Percentiles rank a stretch among this genome's conserved stretches.
Evolutionary conservation across 1,140 invertebrate genomes (phyloP).

Genomic region (Neodiprion fabricii): DNA sequence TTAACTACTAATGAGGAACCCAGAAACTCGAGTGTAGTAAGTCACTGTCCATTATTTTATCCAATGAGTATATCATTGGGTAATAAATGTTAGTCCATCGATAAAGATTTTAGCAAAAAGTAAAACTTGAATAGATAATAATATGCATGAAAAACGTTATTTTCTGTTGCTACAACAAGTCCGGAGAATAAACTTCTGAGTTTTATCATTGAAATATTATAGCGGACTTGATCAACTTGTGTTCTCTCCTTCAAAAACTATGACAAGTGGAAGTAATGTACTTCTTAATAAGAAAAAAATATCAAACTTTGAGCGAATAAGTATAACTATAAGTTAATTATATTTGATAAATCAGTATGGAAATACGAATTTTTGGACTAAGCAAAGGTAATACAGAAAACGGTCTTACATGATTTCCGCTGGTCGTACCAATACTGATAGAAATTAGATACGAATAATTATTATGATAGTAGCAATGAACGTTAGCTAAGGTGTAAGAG

Average conservation of each 20-base stretch:
- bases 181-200: not conserved
- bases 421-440: slow-evolving; percentile 38
- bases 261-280: too few relatives aligned
- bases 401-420: slow-evolving; percentile 28
- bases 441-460: slow-evolving; percentile 38
- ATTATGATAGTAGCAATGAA: slow-evolving; percentile 41
- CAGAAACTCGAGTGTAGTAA: not conserved
- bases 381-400: too few relatives aligned
- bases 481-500: slow-evolving; percentile 35
- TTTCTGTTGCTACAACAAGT: not conserved
- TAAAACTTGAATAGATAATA: not conserved
- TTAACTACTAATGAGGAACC: slow-evolving; percentile 1
- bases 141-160: not conserved
- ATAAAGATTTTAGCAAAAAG: not conserved
- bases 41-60: not conserved
- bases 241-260: not conserved
- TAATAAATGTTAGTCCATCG: slow-evolving; percentile 2
- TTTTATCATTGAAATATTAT: not conserved
- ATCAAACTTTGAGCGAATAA: slow-evolving; percentile 23
- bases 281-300: slow-evolving; percentile 15
- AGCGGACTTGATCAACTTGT: not conserved
- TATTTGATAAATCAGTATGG: too few relatives aligned
- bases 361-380: too few relatives aligned
- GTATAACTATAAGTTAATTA: too few relatives aligned
- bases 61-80: not conserved